These are phyloP conservation scores for Calameuta pallipes DNA, from an alignment of 2,888 invertebrate species.

Conservation along the genomic window DNA sequence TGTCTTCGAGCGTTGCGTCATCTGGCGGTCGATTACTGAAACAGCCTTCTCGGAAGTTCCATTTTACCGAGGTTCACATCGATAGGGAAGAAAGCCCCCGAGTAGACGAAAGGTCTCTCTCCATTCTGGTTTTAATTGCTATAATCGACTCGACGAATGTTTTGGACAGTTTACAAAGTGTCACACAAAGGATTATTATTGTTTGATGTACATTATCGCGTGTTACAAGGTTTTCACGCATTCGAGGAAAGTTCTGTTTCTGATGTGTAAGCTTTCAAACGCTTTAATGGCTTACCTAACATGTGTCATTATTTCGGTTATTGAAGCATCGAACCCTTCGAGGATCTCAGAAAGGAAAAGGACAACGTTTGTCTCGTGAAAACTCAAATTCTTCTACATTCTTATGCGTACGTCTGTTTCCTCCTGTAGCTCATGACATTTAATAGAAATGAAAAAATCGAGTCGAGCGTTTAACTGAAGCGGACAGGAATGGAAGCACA, in stretches of 20 bases:
- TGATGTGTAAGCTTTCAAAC: not conserved
- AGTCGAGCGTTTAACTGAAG: not conserved
- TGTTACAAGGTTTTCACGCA: not conserved
- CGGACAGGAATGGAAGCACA: constrained; percentile 16
- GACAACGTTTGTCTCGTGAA: not conserved
- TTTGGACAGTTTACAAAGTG: not conserved
- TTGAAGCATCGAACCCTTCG: not conserved
- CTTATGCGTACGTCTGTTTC: not conserved
- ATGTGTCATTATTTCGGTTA: not conserved
- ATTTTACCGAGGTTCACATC: not conserved
- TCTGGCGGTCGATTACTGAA: constrained; percentile 33
- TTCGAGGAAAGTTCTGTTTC: not conserved
- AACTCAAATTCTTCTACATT: not conserved
- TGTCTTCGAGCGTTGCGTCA: constrained; percentile 31
- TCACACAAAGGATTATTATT: not conserved
- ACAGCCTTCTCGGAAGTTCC: not conserved
- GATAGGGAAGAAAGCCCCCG: not conserved
- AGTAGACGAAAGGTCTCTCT: constrained; percentile 3
- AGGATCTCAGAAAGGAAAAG: not conserved
- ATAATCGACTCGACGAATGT: not conserved
- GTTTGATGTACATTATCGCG: not conserved
- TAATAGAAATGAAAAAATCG: not conserved
- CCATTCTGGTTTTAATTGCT: not conserved
- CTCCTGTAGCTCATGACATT: not conserved
- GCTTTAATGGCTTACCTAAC: not conserved